A percentile compares a stretch with the other conserved stretches of the same genome.
Evolutionary conservation across 2,797 vertebrate species (phyloP).

Genomic region (Phoebastria nigripes): DNA sequence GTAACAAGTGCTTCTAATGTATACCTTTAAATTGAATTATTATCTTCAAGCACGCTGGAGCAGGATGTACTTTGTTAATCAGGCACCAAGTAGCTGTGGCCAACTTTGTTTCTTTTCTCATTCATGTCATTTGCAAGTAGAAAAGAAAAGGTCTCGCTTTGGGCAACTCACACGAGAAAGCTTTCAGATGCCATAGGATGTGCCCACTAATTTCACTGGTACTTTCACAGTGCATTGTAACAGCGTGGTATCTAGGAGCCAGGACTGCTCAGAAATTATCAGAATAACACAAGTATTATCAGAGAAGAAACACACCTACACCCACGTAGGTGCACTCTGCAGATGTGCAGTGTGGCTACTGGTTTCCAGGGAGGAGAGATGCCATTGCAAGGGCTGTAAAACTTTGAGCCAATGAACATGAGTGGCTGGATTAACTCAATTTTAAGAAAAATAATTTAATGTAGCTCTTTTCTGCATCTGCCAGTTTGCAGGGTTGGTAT

Average conservation of each 20-base stretch:
- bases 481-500: background rate
- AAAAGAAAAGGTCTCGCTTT: background rate
- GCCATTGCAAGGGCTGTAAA: background rate
- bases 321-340: too few relatives aligned
- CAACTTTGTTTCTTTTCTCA: background rate
- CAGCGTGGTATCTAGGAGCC: background rate
- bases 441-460: background rate
- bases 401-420: background rate
- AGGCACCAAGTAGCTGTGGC: background rate
- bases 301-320: background rate
- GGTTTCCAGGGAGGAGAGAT: background rate
- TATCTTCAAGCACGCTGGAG: background rate
- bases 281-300: background rate
- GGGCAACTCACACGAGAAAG: background rate
- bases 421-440: background rate
- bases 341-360: background rate
- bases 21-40: slow-evolving; percentile 16
- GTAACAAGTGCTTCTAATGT: background rate
- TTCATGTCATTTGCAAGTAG: background rate
- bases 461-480: background rate
- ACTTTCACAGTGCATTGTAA: background rate
- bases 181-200: background rate
- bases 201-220: background rate
- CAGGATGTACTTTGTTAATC: slow-evolving; percentile 19
- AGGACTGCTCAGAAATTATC: background rate